Base-by-base conservation (phyloP, 2,113 vertebrate genomes). In the Alosa alosa region DNA sequence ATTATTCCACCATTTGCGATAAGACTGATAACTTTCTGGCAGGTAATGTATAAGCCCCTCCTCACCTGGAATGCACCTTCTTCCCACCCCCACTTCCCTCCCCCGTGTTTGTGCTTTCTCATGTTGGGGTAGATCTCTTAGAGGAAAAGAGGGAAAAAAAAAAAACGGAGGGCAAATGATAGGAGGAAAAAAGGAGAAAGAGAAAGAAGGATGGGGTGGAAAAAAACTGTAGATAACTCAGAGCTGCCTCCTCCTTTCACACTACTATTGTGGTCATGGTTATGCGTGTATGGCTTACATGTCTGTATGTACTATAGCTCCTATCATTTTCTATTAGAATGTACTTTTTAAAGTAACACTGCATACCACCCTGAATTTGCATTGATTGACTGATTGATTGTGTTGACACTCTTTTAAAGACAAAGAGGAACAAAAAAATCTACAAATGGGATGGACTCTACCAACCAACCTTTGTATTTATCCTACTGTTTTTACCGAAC, bases 11-110 rank as follows among this genome's bases (percentile, higher is more conserved):
- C 90, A 91, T 95, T 88, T 95, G 94, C 90, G 95, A 96, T 95
- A 95, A 95, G 92, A 94, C 94, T 95, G 95, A 95, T 94, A 95
- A 91, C 93, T 92, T 95, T 93, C 92, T 95, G 90, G 94, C 94
- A 96, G 96, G 96, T 96, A 96, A 96, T 18, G 96, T 96, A 96
- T 96, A 95, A 96, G 93, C 85, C 90, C 92, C 90, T 87, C 90
- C 89, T 85, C 90, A 78, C 72, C 41, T 64, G 92, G 94, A 95
- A 95, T 94, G 94, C 94, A 94, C 92, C 95, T 94, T 93, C 91
- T 91, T 86, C 92, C 92, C 44, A 87, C 90, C 89, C 82, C 90
- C 92, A 82, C 83, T 22, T 85, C 84, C 60, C 44, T 60, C 17
- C 87, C 88, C 88, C 90, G 85, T 90, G 88, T 90, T 88, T 86